phyloP scores from a whole-genome alignment of 2,888 invertebrate genomes.

The Caenorhabditis becei region DNA sequence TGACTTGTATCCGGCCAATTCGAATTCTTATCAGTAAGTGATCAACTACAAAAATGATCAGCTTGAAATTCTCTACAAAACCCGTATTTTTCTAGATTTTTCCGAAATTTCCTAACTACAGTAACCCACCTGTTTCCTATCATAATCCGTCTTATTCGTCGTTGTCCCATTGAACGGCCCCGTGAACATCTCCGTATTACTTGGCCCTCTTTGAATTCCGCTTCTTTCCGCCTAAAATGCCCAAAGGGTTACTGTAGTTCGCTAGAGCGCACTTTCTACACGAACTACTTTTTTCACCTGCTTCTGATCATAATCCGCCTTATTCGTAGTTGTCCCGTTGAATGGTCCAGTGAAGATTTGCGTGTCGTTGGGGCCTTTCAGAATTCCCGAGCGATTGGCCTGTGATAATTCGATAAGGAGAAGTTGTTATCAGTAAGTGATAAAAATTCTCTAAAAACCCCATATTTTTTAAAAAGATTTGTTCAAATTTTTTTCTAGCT shows the following conservation, averaged over 20 bases:
- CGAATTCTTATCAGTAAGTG: background rate
- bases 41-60: background rate
- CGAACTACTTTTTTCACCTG: slow-evolving; percentile 18
- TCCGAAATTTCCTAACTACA: too few species aligned
- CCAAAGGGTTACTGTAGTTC: background rate
- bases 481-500: too few species aligned
- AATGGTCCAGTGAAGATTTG: slow-evolving; percentile 39
- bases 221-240: slow-evolving; percentile 17
- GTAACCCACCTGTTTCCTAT: slow-evolving; percentile 38
- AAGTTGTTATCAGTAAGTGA: background rate
- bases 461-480: too few species aligned
- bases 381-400: too few species aligned
- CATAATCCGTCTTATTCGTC: slow-evolving; percentile 57
- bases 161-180: slow-evolving; percentile 50
- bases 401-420: too few species aligned
- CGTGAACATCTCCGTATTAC: slow-evolving; percentile 23
- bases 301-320: slow-evolving; percentile 48
- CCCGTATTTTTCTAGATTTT: too few species aligned
- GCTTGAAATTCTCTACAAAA: background rate
- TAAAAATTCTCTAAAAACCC: too few species aligned
- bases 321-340: slow-evolving; percentile 48
- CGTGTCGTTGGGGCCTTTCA: too few species aligned
- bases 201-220: slow-evolving; percentile 32
- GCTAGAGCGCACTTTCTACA: background rate
- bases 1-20: background rate